Percentiles rank a stretch among this genome's conserved stretches.
These are phyloP conservation scores for Prietella phreatophila DNA, from an alignment of 2,113 vertebrate species.

Conservation along the genomic window DNA sequence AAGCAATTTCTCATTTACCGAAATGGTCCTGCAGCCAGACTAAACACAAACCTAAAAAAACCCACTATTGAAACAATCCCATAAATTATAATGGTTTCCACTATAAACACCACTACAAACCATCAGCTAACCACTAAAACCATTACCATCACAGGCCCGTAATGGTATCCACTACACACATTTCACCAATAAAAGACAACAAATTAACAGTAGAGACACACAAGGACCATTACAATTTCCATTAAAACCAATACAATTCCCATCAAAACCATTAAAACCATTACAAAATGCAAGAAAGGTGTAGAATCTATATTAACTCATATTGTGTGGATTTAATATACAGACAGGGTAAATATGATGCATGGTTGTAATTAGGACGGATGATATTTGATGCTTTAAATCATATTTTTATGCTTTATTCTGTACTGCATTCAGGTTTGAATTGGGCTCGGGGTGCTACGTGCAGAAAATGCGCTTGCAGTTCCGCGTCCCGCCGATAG, in stretches of 20 bases:
- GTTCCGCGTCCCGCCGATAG: slow-evolving; percentile 71
- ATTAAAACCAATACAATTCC: no score
- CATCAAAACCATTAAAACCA: no score
- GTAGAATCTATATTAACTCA: background rate
- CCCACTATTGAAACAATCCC: no score
- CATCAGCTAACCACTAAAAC: no score
- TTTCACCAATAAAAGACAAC: no score
- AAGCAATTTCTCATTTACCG: background rate
- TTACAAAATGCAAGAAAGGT: no score
- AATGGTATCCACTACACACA: no score
- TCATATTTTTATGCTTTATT: background rate
- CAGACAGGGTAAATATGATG: background rate
- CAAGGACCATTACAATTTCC: no score
- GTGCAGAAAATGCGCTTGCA: slow-evolving; percentile 46
- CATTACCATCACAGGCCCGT: no score
- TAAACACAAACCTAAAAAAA: background rate
- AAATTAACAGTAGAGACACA: no score
- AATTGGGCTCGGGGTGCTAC: slow-evolving; percentile 18
- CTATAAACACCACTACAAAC: no score
- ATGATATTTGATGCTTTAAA: background rate
- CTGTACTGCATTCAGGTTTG: background rate
- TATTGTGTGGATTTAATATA: background rate
- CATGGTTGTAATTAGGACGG: background rate
- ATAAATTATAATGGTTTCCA: no score
- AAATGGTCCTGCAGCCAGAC: background rate